phyloP scores from a whole-genome alignment of 2,113 vertebrate species.

The Elgaria multicarinata region DNA sequence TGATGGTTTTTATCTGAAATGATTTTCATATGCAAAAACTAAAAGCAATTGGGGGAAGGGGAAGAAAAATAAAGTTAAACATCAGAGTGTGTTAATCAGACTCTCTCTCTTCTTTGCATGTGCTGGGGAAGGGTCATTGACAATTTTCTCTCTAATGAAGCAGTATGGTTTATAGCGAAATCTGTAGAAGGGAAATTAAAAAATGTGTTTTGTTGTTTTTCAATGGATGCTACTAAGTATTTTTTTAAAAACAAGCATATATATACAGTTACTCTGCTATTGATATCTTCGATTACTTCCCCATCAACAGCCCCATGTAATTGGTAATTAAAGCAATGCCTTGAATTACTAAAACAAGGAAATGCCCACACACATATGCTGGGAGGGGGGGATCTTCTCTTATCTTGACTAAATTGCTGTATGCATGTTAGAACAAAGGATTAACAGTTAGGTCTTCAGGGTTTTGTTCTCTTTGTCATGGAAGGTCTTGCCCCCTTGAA shows the following conservation, averaged over 20 bases:
- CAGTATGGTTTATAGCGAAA: constrained; percentile 49
- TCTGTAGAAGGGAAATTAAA: constrained; percentile 42
- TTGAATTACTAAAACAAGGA: not conserved
- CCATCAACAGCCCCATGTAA: rapidly evolving
- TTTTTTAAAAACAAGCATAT: constrained; percentile 22
- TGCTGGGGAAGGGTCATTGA: not conserved
- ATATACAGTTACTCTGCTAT: not conserved
- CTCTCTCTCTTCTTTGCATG: constrained; percentile 5
- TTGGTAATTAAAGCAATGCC: not conserved
- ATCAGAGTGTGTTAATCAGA: constrained; percentile 43
- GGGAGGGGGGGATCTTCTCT: no score
- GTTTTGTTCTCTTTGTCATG: not conserved
- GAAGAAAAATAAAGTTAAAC: constrained; percentile 51
- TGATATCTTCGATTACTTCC: not conserved
- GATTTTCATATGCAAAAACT: constrained; percentile 65
- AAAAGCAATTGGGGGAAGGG: constrained; percentile 44
- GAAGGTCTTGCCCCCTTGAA: not conserved
- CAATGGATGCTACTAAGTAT: constrained; percentile 25
- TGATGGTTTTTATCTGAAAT: constrained; percentile 67
- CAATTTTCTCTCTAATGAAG: constrained; percentile 54
- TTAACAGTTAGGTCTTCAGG: not conserved
- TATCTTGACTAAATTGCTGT: not conserved
- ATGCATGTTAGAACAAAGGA: not conserved
- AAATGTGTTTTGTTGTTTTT: not conserved
- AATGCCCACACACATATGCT: no score